Evolutionary conservation across 2,113 vertebrate species (phyloP).

Genomic region (Gopherus flavomarginatus): DNA sequence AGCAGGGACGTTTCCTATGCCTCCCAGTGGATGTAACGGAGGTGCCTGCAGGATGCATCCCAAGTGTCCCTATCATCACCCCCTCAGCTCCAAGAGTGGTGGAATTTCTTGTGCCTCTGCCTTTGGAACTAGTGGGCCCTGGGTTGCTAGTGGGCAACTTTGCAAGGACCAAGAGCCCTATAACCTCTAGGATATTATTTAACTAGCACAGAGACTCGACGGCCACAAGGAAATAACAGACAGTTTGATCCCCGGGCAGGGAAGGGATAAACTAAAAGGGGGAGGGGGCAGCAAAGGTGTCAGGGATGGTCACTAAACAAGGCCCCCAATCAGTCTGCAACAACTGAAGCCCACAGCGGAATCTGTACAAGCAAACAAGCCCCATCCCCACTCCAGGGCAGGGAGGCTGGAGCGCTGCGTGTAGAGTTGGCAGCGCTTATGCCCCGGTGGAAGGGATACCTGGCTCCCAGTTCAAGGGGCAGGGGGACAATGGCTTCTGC

Average conservation of each 20-base stretch:
- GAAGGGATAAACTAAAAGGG: neutral
- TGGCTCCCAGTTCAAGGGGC: too few species aligned
- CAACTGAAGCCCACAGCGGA: neutral
- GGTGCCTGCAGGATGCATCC: neutral
- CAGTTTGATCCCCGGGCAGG: neutral
- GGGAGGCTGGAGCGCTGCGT: neutral
- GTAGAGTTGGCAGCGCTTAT: neutral
- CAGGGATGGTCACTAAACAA: neutral
- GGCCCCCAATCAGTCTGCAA: neutral
- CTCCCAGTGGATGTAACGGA: accelerated
- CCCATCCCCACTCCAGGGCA: neutral
- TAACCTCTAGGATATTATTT: neutral
- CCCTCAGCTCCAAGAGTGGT: neutral
- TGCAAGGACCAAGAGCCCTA: neutral
- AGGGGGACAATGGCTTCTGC: too few species aligned
- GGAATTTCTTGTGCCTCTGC: neutral
- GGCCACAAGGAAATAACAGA: neutral
- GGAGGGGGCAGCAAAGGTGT: neutral
- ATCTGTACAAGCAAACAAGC: neutral
- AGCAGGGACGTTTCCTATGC: neutral
- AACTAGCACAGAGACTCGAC: neutral
- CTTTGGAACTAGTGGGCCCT: neutral
- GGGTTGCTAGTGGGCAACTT: neutral
- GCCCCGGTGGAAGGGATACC: too few species aligned
- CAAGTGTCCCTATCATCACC: neutral